These are phyloP conservation scores for Tricholaema leucomelas DNA, from an alignment of 2,113 vertebrate genomes.

Conservation along the genomic window DNA sequence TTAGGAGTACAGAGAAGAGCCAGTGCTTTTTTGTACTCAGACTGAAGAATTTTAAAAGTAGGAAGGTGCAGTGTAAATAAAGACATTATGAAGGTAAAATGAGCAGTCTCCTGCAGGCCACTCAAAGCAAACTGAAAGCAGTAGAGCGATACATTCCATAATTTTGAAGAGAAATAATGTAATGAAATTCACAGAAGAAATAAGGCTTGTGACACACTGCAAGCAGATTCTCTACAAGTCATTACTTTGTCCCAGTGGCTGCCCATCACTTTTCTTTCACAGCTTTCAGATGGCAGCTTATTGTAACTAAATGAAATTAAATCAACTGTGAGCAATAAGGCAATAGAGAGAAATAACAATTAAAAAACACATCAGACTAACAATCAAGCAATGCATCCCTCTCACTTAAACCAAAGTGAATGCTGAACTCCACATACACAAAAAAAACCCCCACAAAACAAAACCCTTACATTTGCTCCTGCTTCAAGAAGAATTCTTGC, in stretches of 20 bases:
- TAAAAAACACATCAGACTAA: background rate
- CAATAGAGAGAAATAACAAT: background rate
- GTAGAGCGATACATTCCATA: background rate
- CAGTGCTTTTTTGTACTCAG: background rate
- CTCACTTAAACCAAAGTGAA: background rate
- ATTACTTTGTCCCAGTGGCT: background rate
- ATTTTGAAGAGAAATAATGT: background rate
- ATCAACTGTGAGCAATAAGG: accelerated
- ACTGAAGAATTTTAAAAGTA: background rate
- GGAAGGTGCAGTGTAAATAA: background rate
- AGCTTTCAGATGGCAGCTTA: background rate
- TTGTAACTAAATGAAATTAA: background rate
- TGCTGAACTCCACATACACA: background rate
- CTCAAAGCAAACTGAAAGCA: background rate
- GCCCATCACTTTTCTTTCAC: background rate
- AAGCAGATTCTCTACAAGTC: background rate
- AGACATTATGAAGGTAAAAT: background rate
- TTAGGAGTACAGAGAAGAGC: background rate
- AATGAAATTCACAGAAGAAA: background rate
- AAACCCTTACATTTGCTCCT: slow-evolving; percentile 88
- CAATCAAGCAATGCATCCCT: background rate
- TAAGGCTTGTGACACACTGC: background rate
- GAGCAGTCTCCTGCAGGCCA: background rate
- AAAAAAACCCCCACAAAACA: background rate
- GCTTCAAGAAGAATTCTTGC: slow-evolving; percentile 91